Percentiles rank a stretch among this genome's conserved stretches.
phyloP scores from a whole-genome alignment of 2,113 vertebrate species.

The Oenanthe oenanthe region DNA sequence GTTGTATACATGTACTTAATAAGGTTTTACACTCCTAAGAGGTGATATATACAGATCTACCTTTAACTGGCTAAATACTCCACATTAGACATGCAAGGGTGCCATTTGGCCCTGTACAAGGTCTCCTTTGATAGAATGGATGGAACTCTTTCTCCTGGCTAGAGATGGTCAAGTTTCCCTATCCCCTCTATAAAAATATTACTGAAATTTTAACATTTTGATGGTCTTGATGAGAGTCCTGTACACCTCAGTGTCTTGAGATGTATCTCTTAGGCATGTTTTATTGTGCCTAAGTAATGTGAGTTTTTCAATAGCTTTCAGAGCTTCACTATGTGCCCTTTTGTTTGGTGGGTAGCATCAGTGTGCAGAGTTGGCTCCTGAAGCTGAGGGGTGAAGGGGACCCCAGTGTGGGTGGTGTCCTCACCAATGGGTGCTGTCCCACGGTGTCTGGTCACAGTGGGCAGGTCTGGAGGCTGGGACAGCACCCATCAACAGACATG shows the following conservation, averaged over 20 bases:
- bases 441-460: fast-evolving
- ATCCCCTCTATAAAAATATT: neutral
- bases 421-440: neutral
- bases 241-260: neutral
- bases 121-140: neutral
- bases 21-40: neutral
- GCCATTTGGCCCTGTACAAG: neutral
- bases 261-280: neutral
- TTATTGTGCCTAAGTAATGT: neutral
- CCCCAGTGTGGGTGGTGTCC: fast-evolving
- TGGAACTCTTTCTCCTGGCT: neutral
- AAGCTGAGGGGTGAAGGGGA: neutral
- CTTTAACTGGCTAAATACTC: neutral
- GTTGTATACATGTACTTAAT: neutral
- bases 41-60: neutral
- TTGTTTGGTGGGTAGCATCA: neutral
- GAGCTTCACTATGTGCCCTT: neutral
- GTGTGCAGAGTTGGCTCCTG: neutral
- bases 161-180: neutral
- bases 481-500: neutral
- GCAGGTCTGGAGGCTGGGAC: neutral
- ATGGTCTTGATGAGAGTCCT: neutral
- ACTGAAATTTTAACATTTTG: neutral
- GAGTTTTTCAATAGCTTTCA: neutral
- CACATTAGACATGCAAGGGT: neutral